Evolutionary conservation across 2,797 vertebrate species (phyloP).

Genomic region (Trachops cirrhosus): DNA sequence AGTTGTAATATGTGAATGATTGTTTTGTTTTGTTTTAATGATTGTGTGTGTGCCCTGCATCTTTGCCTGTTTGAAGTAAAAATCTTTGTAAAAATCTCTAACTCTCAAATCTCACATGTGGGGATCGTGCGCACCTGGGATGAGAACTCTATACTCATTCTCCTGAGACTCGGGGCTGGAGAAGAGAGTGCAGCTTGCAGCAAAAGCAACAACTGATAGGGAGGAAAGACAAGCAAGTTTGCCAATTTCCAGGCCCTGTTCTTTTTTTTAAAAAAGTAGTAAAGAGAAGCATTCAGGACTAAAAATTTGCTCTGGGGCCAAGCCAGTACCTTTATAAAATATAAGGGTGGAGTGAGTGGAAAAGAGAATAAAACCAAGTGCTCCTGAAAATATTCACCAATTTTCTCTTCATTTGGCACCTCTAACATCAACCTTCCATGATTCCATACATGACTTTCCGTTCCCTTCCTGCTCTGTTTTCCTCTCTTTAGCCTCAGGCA

Average conservation of each 20-base stretch:
- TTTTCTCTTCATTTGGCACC: not conserved
- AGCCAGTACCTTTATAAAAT: not conserved
- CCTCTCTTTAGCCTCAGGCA: not conserved
- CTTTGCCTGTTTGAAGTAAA: not conserved
- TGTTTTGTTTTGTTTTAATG: not conserved
- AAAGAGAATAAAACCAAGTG: not conserved
- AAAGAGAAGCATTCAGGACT: not conserved
- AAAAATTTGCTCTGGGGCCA: not conserved
- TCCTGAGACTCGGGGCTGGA: not conserved
- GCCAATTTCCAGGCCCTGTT: not conserved
- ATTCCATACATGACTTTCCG: not conserved
- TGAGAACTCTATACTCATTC: not conserved
- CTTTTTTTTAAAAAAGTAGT: not conserved
- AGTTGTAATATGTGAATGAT: not conserved
- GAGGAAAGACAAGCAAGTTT: not conserved
- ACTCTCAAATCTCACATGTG: not conserved
- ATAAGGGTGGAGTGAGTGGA: not conserved
- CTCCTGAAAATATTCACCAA: not conserved
- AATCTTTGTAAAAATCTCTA: not conserved
- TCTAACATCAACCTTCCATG: not conserved
- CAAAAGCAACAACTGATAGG: not conserved
- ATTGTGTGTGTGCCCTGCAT: not conserved
- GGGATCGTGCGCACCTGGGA: not conserved
- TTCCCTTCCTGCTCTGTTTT: too few relatives aligned
- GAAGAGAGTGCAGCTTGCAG: not conserved